Evolutionary conservation across 2,113 vertebrate genomes (phyloP).

Genomic region (Monopterus albus): DNA sequence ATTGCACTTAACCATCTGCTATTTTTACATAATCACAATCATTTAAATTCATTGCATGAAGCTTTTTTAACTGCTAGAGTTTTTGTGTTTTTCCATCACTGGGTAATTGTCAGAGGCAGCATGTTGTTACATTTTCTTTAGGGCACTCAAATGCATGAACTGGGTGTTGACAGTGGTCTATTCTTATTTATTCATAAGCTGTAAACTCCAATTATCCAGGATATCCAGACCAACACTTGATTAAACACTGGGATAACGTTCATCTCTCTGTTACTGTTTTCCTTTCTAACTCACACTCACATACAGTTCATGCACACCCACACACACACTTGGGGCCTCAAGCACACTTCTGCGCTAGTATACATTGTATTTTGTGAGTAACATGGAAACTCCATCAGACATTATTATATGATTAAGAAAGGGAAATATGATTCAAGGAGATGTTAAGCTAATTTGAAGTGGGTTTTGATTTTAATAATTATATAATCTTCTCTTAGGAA

Average conservation of each 20-base stretch:
- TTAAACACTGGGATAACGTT: slow-evolving; percentile 23
- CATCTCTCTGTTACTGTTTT: slow-evolving; percentile 1
- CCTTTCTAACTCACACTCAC: background rate
- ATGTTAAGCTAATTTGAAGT: slow-evolving; percentile 61
- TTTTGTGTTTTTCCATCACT: slow-evolving; percentile 22
- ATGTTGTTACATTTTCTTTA: slow-evolving; percentile 34
- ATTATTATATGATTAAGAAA: slow-evolving; percentile 64
- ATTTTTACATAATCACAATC: slow-evolving; percentile 26
- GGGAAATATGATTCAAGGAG: slow-evolving; percentile 57
- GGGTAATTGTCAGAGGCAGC: slow-evolving; percentile 29
- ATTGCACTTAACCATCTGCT: slow-evolving; percentile 18
- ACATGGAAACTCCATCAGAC: slow-evolving; percentile 52
- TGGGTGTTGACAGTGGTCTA: slow-evolving; percentile 44
- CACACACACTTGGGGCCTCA: background rate
- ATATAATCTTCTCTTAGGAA: slow-evolving; percentile 53
- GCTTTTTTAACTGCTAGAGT: slow-evolving; percentile 3
- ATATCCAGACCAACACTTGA: slow-evolving; percentile 44
- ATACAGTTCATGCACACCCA: background rate
- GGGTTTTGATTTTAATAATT: slow-evolving; percentile 68
- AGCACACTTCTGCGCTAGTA: slow-evolving; percentile 23
- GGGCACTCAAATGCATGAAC: slow-evolving; percentile 42
- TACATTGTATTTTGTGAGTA: slow-evolving; percentile 52
- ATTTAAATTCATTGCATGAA: slow-evolving; percentile 8
- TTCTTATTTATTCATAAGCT: slow-evolving; percentile 57
- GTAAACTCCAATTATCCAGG: slow-evolving; percentile 59